phyloP scores from a whole-genome alignment of 2,113 vertebrate species.

The Saccopteryx leptura region DNA sequence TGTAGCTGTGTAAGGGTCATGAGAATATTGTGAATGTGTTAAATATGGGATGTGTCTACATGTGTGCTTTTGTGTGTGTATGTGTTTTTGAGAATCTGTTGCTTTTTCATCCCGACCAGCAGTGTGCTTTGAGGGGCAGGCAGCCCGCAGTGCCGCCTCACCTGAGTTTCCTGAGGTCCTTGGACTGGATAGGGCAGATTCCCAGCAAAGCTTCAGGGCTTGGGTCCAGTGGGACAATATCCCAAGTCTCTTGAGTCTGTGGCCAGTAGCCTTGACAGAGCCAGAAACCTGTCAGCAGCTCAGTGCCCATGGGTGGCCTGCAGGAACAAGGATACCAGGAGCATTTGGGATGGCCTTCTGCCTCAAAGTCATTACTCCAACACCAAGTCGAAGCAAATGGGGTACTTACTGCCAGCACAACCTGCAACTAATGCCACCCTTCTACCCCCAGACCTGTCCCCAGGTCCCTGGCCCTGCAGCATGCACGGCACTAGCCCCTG shows the following conservation, averaged over 20 bases:
- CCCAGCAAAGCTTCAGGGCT: constrained; percentile 24
- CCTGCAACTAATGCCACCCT: not conserved
- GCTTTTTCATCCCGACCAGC: not conserved
- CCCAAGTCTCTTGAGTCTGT: not conserved
- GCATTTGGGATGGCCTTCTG: not conserved
- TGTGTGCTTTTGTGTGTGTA: not conserved
- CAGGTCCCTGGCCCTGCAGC: not conserved
- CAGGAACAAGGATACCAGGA: not conserved
- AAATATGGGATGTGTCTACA: not conserved
- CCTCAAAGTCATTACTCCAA: constrained; percentile 12
- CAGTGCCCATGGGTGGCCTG: not conserved
- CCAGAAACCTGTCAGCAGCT: constrained; percentile 48
- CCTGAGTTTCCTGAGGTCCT: not conserved
- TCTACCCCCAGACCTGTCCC: not conserved
- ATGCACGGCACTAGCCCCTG: not conserved
- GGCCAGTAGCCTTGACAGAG: constrained; percentile 10
- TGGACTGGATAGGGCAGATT: not conserved
- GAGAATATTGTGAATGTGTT: not conserved
- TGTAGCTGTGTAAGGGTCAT: not conserved
- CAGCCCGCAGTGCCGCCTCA: not conserved
- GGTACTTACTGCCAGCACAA: not conserved
- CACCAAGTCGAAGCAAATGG: not conserved
- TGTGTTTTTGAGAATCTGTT: not conserved
- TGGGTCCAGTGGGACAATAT: constrained; percentile 19
- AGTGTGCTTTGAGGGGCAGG: not conserved